These are phyloP conservation scores for Sebastes diploproa DNA, from an alignment of 2,797 vertebrate genomes.

Conservation along the genomic window DNA sequence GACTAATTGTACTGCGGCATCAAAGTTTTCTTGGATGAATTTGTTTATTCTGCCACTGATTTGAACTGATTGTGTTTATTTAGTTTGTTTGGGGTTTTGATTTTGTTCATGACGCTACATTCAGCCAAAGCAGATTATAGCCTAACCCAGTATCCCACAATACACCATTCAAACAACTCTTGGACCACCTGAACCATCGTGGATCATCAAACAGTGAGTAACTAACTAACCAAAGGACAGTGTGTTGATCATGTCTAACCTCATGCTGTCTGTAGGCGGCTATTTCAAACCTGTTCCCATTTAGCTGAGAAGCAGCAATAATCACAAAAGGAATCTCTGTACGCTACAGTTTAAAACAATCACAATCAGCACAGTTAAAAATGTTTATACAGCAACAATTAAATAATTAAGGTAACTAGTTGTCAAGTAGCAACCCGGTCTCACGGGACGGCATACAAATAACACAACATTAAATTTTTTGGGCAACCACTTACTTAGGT, in stretches of 20 bases:
- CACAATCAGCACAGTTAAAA: too few species aligned
- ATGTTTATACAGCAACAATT: too few species aligned
- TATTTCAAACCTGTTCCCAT: neutral
- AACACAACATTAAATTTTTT: too few species aligned
- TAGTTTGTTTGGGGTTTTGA: neutral
- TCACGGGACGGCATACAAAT: too few species aligned
- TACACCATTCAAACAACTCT: neutral
- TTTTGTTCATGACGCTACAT: neutral
- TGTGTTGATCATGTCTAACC: neutral
- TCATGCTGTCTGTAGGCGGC: neutral
- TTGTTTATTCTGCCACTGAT: neutral
- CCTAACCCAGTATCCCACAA: neutral
- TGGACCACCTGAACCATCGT: neutral
- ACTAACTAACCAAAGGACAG: neutral
- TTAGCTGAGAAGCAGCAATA: neutral
- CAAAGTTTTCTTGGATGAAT: neutral
- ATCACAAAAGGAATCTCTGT: too few species aligned
- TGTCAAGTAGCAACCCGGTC: too few species aligned
- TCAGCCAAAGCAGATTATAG: neutral
- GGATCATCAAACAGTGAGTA: neutral
- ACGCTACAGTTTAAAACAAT: too few species aligned
- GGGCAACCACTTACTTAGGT: too few species aligned
- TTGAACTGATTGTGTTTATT: neutral
- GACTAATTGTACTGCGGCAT: neutral
- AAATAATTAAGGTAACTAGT: too few species aligned